Conservation (phyloP, 2,113 vertebrate genomes). For the Ramphastos sulfuratus region DNA sequence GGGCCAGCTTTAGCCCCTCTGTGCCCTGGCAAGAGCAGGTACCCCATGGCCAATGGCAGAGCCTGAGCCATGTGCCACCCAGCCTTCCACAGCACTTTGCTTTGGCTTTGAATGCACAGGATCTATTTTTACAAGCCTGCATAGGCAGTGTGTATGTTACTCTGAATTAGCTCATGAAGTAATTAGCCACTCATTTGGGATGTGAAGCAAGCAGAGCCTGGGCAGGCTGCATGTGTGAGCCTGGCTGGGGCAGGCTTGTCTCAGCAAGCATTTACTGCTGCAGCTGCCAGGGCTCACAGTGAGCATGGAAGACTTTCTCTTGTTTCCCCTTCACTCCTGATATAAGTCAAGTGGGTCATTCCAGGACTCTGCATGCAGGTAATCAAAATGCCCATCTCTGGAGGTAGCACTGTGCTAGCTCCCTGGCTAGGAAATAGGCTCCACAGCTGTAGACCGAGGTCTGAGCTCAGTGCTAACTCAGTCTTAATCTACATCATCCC, state of each 20-base stretch:
- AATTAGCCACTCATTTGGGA: constrained; percentile 34
- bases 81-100: not conserved
- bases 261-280: not conserved
- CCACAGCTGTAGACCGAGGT: not conserved
- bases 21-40: not conserved
- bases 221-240: not conserved
- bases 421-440: not conserved
- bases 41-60: not conserved
- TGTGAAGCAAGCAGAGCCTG: constrained; percentile 26
- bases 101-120: not conserved
- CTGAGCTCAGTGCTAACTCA: not conserved
- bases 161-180: constrained; percentile 19
- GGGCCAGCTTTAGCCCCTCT: not conserved
- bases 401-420: not conserved
- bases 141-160: not conserved
- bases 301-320: not conserved
- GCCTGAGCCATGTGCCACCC: not conserved
- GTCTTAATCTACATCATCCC: not conserved
- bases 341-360: not conserved
- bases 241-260: not conserved
- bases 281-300: not conserved
- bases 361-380: not conserved
- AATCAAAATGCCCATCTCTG: not conserved
- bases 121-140: constrained; percentile 13
- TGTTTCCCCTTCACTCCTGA: not conserved